Base-by-base conservation (phyloP, 2,113 vertebrate species). In the Solea senegalensis region DNA sequence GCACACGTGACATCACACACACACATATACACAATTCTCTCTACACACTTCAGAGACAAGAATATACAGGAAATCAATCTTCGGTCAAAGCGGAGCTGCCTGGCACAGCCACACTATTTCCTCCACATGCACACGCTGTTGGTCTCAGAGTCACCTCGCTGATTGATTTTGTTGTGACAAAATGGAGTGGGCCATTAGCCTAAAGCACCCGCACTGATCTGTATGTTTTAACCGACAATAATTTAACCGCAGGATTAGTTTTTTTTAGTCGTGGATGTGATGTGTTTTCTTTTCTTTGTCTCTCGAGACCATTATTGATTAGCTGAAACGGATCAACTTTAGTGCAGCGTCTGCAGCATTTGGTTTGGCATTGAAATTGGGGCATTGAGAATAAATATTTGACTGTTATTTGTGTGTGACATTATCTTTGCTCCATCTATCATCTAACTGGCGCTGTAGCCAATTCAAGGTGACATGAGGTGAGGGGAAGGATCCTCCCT, bases 21-120 rank as follows among this genome's bases (percentile, higher is more conserved):
- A 39, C 15, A 1, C 63, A 57, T 41, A 74, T 56, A 67, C 68
- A 70, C 61, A 50, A 65, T 45, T 39, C 12, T 34, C 34, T 34
- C 34, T 34, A 34, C 34, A 34, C 34, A 34, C 34, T 34, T 3
- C 1, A 34, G 2, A 34, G 0, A 34, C 34, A 34, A 2, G 34
- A 34, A 34, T 34, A 55, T 21, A 11, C 48, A 40, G 49, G 12
- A 11, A 70, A 81, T 88, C 83, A 71, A 67, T 89, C 67, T 75
- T 80, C 54, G 1, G 61, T 67, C 26, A 59, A 65, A 72, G 51
- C 3, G 15, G 2, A 2, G 64, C 48, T 45, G 53, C 28, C 54
- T 44, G 52, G 9, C 26, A 45, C 14, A 8, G 10, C 3, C 9
- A 56, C 28, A 34, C 21, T 28, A 12, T 34, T 15, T 72, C 67